Base-by-base conservation (phyloP, 1,140 invertebrate genomes). In the Listronotus oregonensis region DNA sequence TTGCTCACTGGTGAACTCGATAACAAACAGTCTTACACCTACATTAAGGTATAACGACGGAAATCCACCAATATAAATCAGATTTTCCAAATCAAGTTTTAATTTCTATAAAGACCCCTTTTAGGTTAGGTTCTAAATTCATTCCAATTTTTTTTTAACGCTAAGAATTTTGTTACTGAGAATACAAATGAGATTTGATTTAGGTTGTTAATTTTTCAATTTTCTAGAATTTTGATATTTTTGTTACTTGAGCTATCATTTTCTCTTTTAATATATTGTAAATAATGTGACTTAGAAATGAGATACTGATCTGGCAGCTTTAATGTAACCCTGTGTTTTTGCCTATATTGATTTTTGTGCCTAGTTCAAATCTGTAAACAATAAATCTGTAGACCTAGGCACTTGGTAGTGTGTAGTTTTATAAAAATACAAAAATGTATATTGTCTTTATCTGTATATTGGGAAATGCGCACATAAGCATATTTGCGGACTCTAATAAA, bases 21-120 rank as follows among this genome's bases (percentile, higher is more conserved):
- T 96, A 64, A 86, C 86, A 0, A 82, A 85, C 65, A 90, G 89
- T 71, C 85, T 97, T 17, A 89, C 93, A 62, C 93, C 94, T 17
- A 88, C 95, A 80, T 83, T 97, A 68, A 85, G 89, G 27, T 96
- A 95, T 80, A 89, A 90, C 21, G 87, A 96, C 74, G 94, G 94
- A 62, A 93, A 93, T 27, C 94, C 94, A 43, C 94, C 95, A 18
- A 85, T 93, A 11, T 96, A 89, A 74, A 70, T 15, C 46, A 12
- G 17, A 51, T 14, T 52, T 32, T 62, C 32, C 11, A 14, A 32
- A 37, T 37, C 8, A 37, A 37, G 34, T 8, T 37, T 37, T 37
- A 27, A 5, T 37, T 37, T 37, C 11, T 37, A 37, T 9, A 12
- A 37, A 37, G 64, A 44, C 50, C 58, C 31, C 39, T 54, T n/a